These are phyloP conservation scores for Clarias platycephalus DNA, from an alignment of 2,797 vertebrate species.

Conservation along the genomic window DNA sequence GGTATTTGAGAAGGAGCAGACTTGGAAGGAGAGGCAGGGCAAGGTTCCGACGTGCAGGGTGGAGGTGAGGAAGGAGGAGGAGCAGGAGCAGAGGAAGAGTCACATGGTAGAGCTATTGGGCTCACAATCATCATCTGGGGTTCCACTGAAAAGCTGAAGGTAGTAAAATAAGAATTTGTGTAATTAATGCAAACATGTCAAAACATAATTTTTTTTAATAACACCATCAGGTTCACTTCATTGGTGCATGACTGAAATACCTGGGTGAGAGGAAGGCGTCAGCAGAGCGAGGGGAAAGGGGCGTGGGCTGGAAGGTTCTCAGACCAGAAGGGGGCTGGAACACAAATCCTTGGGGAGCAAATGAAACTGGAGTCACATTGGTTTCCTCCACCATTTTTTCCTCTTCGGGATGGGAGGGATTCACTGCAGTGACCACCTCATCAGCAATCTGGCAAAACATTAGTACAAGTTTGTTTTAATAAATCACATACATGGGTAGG, in stretches of 20 bases:
- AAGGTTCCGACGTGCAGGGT: conserved; percentile 1
- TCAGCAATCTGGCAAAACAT: conserved; percentile 39
- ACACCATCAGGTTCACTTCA: background rate
- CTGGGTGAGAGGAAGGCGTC: conserved; percentile 77
- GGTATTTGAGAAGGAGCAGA: conserved; percentile 23
- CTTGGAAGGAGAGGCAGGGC: background rate
- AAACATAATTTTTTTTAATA: background rate
- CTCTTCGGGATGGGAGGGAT: conserved; percentile 28
- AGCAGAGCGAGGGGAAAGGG: conserved; percentile 81
- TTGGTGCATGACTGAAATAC: conserved; percentile 47
- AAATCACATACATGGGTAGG: no score
- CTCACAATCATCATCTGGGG: background rate
- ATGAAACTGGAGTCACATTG: conserved; percentile 68
- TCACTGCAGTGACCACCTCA: conserved; percentile 26
- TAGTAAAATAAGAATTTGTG: background rate
- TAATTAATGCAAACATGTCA: background rate
- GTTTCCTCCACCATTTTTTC: conserved; percentile 51
- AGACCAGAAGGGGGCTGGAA: conserved; percentile 84
- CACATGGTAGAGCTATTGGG: background rate
- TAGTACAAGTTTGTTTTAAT: no score
- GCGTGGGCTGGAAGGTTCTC: conserved; percentile 74
- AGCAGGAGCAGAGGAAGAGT: background rate
- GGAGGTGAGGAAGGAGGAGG: background rate
- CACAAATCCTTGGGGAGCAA: conserved; percentile 86
- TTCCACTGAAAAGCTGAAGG: conserved; percentile 20